phyloP scores from a whole-genome alignment of 2,797 vertebrate genomes.

The Rhinophrynus dorsalis region DNA sequence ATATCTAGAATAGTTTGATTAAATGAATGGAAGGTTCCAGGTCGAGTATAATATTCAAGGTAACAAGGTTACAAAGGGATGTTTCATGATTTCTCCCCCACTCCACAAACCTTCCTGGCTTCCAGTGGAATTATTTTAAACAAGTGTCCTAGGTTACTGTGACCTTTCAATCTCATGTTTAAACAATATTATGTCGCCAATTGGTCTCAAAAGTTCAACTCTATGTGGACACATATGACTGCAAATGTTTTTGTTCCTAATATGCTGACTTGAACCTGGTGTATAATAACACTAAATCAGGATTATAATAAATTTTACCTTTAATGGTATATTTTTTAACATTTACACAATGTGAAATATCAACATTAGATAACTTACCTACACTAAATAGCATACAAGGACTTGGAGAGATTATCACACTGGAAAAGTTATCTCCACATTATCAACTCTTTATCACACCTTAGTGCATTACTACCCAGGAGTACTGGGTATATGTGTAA shows the following conservation, averaged over 20 bases:
- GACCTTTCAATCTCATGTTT: constrained; percentile 32
- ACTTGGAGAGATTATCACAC: too few relatives aligned
- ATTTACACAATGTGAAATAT: neutral
- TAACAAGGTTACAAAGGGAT: constrained; percentile 15
- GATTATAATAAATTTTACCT: too few relatives aligned
- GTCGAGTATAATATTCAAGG: neutral
- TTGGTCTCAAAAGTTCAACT: constrained; percentile 38
- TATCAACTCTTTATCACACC: too few relatives aligned
- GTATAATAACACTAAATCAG: too few relatives aligned
- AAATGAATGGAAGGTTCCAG: neutral
- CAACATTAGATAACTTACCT: too few relatives aligned
- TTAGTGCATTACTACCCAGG: too few relatives aligned
- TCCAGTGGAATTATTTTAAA: constrained; percentile 34
- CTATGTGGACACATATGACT: constrained; percentile 32
- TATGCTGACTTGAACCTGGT: neutral
- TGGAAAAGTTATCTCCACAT: too few relatives aligned
- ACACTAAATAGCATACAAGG: too few relatives aligned
- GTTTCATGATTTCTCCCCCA: constrained; percentile 20
- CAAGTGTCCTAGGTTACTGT: constrained; percentile 44
- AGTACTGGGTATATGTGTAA: too few relatives aligned
- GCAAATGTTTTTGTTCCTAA: constrained; percentile 10
- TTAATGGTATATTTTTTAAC: too few relatives aligned
- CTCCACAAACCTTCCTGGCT: constrained; percentile 15
- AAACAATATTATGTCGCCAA: constrained; percentile 46
- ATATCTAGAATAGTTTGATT: neutral